Evolutionary conservation across 2,888 invertebrate species (phyloP), one percentile per base, ranked within the genome.

Genomic region (Bhutanitis thaidina): DNA sequence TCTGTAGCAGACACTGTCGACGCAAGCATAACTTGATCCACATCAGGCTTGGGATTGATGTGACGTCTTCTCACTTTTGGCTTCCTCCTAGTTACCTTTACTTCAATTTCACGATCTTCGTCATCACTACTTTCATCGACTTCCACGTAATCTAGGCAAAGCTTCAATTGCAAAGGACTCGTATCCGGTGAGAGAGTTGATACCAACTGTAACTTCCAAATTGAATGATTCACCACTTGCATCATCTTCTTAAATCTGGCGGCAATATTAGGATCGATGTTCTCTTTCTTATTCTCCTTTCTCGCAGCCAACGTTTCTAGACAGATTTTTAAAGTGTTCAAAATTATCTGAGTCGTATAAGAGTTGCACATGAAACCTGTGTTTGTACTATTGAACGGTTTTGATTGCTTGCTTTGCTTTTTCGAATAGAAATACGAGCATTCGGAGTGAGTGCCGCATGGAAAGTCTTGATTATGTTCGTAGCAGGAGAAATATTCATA

Each of bases 191-290:
- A 88, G 1, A 90, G 72, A 49, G 89, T 91, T 0, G 91, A 90
- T n/a, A 95, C 90, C 39, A 95, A 74, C 65, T 94, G 93, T 61
- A 94, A 83, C 64, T 94, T 91, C 95, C 95, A 95, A 53, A 91
- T 81, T 7, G 93, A 94, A 72, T 95, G 94, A 56, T 90, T 91
- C 3, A 94, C 88, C 9, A 78, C 90, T 76, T 79, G 91, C 67
- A 73, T 76, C 65, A 74, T 78, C 54, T 67, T 81, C 60, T 74
- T 85, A 10, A 83, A 67, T 55, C 85, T 73, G 7, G 64, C 51
- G 0, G 58, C 58, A 1, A 72, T 64, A 51, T 59, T 67, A 8
- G 63, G 64, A 5, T 81, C 79, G 9, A 74, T 64, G 43, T 77
- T 77, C 43, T 80, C 68, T 37, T 64, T 68, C 1, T 62, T 55